These are phyloP conservation scores for Cepaea nemoralis DNA, from an alignment of 1,140 invertebrate genomes.

Conservation along the genomic window DNA sequence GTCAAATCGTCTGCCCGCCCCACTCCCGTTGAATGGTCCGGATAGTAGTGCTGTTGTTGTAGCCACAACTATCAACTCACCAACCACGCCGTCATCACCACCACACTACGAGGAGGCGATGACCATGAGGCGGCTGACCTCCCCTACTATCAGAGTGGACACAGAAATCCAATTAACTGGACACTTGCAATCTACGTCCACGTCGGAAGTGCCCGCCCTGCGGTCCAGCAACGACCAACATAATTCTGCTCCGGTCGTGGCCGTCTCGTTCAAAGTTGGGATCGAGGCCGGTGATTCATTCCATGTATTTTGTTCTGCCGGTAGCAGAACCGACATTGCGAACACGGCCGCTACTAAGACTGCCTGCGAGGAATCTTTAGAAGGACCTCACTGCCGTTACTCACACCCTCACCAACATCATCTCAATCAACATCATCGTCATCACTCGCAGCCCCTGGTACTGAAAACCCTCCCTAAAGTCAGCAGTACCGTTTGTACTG, in stretches of 20 bases:
- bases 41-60: neutral
- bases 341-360: neutral
- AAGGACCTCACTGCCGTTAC: neutral
- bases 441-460: neutral
- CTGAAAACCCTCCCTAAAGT: constrained; percentile 31
- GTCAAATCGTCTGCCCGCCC: too few relatives aligned
- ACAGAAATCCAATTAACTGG: constrained; percentile 9
- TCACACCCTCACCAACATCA: constrained; percentile 1
- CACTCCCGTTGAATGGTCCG: neutral
- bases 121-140: neutral
- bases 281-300: neutral
- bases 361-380: neutral
- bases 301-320: neutral
- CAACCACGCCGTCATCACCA: neutral
- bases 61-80: neutral
- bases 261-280: neutral
- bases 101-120: constrained; percentile 25
- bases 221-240: neutral
- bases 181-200: neutral
- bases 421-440: neutral
- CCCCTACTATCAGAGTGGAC: neutral
- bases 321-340: neutral
- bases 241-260: neutral
- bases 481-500: neutral
- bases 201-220: neutral